Conservation (phyloP, 2,888 invertebrate species). For the Agrypnus murinus region DNA sequence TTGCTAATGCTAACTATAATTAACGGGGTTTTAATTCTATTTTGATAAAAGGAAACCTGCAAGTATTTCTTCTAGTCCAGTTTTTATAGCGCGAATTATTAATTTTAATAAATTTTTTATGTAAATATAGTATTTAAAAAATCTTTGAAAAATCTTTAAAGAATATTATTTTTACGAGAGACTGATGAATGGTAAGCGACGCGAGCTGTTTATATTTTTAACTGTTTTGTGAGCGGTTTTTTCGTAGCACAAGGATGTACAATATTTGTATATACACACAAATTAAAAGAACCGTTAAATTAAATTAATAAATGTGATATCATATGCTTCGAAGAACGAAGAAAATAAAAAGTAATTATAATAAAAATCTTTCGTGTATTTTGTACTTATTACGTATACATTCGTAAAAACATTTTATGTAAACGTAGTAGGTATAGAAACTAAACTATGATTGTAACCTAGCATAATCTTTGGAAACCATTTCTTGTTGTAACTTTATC, state of each 20-base stretch:
- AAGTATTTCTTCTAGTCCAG: constrained; percentile 52
- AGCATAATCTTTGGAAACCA: constrained; percentile 51
- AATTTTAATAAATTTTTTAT: constrained; percentile 13
- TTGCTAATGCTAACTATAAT: constrained; percentile 8
- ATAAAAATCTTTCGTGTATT: constrained; percentile 42
- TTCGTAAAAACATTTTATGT: constrained; percentile 26
- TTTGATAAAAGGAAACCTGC: constrained; percentile 31
- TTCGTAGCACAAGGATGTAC: constrained; percentile 60
- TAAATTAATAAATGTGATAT: constrained; percentile 67
- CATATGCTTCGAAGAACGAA: constrained; percentile 60
- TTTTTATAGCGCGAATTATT: constrained; percentile 41
- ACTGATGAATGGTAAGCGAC: constrained; percentile 37
- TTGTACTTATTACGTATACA: constrained; percentile 39
- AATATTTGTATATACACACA: constrained; percentile 66
- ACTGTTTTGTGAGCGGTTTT: constrained; percentile 45
- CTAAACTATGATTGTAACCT: constrained; percentile 48
- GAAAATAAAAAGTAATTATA: constrained; percentile 48
- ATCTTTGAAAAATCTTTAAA: constrained; percentile 7
- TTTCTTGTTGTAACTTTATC: constrained; percentile 61
- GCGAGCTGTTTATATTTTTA: constrained; percentile 43
- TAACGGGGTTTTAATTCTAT: constrained; percentile 26
- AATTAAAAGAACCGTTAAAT: constrained; percentile 62
- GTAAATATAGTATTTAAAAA: constrained; percentile 18
- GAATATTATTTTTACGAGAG: constrained; percentile 31
- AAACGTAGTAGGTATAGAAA: constrained; percentile 34